Percentiles rank a stretch among this genome's conserved stretches.
Conservation (phyloP, 2,113 vertebrate species). For the Hipposideros armiger region DNA sequence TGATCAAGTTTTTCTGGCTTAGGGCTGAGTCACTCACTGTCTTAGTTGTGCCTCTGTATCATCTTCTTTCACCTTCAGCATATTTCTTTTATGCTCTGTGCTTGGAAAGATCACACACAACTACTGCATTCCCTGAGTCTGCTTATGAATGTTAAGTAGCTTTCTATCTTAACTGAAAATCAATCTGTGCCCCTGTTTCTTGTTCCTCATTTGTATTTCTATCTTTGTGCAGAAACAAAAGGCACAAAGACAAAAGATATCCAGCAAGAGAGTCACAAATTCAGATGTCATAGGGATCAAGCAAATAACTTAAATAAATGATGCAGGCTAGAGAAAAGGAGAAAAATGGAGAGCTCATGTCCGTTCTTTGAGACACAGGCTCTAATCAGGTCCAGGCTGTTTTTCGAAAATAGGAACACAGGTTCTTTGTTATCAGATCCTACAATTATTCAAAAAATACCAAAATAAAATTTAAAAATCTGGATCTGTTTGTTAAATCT, state of each 20-base stretch:
- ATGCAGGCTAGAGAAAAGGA: neutral
- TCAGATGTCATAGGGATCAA: neutral
- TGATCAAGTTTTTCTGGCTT: neutral
- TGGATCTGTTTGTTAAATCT: neutral
- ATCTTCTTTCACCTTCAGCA: neutral
- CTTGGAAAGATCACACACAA: slow-evolving; percentile 15
- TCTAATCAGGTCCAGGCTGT: neutral
- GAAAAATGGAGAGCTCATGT: neutral
- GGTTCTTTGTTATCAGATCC: neutral
- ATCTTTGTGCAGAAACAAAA: slow-evolving; percentile 2
- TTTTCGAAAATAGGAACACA: slow-evolving; percentile 43
- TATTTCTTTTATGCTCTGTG: slow-evolving; percentile 11
- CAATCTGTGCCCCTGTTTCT: neutral
- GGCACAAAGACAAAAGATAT: neutral
- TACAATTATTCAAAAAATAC: neutral
- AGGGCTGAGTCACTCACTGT: neutral
- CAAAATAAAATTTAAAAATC: neutral
- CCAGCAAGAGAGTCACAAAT: neutral
- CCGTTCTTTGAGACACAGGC: neutral
- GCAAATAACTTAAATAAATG: neutral
- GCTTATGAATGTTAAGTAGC: slow-evolving; percentile 8
- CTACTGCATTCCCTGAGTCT: neutral
- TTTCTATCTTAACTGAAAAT: slow-evolving; percentile 46
- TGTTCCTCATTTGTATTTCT: slow-evolving; percentile 52
- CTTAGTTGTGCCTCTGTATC: neutral